Base-by-base conservation (phyloP, 2,113 vertebrate species). In the Neodon shergylaensis region DNA sequence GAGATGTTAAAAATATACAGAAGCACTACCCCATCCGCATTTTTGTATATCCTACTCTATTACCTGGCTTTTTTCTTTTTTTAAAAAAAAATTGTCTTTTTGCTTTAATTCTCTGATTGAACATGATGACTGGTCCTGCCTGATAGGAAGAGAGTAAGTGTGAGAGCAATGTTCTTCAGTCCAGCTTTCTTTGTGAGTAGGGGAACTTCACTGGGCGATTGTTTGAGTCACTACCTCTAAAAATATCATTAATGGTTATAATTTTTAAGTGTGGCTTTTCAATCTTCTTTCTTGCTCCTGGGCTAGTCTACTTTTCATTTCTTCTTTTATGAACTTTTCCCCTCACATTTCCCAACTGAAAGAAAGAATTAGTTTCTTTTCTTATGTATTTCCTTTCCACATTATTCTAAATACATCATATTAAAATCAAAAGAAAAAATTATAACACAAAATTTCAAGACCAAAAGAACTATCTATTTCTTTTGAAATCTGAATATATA, bases 371-470 rank as follows among this genome's bases (percentile, higher is more conserved):
- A 42, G 49, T 6, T 79, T 74, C 87, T 16, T 85, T 88, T n/a
- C 87, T 90, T 65, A n/a, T 7, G 11, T 3, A 68, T 7, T 9
- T 73, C 94, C 21, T 6, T 81, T 92, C 84, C 66, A 63, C 52
- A 73, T 26, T 78, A 61, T 78, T 90, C 92, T 93, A 12, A 94
- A 73, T 73, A 28, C 10, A 49, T 82, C 24, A 85, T 78, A 85
- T n/a, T 54, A 70, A 78, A 95, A 83, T 5, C 24, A 79, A 92
- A 85, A 66, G 17, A 61, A 72, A 6, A 90, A 95, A 93, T 22
- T 72, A 61, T 63, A 44, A 3, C n/a, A 39, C 54, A 83, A 54
- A 79, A 65, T 1, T 68, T 74, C 5, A 89, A 68, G 31, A 12
- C 26, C 61, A 84, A 9, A 94, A 78, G 94, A 36, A 21, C 49